Conservation (phyloP, 2,113 vertebrate species). For the Ageneiosus marmoratus region DNA sequence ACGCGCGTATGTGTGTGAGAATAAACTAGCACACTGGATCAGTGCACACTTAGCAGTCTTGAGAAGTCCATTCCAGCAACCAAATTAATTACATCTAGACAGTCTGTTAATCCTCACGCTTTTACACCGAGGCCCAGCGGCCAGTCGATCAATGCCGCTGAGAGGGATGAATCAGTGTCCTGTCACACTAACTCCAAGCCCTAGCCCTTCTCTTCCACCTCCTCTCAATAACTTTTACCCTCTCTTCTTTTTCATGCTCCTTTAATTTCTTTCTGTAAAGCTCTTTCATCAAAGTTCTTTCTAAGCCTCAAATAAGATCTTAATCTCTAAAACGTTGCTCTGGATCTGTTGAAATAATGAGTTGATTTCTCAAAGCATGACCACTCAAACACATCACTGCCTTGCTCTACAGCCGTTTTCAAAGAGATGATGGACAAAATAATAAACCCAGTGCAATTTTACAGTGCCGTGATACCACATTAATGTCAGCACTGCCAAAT, state of each 20-base stretch:
- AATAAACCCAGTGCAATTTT: slow-evolving; percentile 47
- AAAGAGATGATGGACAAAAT: slow-evolving; percentile 45
- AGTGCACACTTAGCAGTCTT: slow-evolving; percentile 55
- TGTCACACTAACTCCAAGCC: slow-evolving; percentile 49
- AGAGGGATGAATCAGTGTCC: slow-evolving; percentile 59
- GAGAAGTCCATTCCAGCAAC: slow-evolving; percentile 53
- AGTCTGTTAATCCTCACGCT: slow-evolving; percentile 60
- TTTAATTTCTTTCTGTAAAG: slow-evolving; percentile 11
- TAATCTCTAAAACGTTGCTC: slow-evolving; percentile 18
- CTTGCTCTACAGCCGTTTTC: slow-evolving; percentile 33
- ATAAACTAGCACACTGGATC: slow-evolving; percentile 41
- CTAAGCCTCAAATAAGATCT: neutral
- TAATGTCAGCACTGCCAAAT: slow-evolving; percentile 48
- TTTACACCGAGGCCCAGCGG: slow-evolving; percentile 54
- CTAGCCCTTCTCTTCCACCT: slow-evolving; percentile 7
- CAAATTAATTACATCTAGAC: slow-evolving; percentile 57
- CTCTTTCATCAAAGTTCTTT: slow-evolving; percentile 19
- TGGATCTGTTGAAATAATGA: slow-evolving; percentile 23
- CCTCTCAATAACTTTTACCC: slow-evolving; percentile 17
- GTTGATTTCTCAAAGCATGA: neutral
- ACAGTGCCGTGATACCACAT: slow-evolving; percentile 39
- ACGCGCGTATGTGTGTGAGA: neutral
- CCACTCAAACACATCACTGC: slow-evolving; percentile 24
- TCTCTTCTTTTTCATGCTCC: neutral
- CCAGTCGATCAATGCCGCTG: slow-evolving; percentile 54